Conservation (phyloP, 2,113 vertebrate species). For the Prionailurus bengalensis region DNA sequence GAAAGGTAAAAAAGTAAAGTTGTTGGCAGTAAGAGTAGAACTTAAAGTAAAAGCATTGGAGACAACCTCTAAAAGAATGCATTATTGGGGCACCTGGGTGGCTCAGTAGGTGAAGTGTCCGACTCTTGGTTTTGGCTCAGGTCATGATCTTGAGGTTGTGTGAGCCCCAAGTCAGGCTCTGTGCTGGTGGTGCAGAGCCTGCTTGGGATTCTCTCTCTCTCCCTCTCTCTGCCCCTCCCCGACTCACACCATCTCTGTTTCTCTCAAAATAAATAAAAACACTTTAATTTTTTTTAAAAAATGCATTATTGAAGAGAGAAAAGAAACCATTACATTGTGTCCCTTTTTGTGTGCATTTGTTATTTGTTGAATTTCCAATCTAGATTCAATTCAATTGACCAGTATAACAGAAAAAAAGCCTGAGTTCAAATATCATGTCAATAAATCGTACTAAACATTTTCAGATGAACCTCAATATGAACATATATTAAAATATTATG, state of each 20-base stretch:
- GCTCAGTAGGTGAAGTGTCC: no score
- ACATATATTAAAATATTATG: neutral
- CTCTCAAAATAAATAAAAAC: no score
- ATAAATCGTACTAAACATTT: slow-evolving; percentile 39
- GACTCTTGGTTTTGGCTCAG: no score
- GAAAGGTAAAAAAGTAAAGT: neutral
- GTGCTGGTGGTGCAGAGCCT: no score
- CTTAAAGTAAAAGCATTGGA: neutral
- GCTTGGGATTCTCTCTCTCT: no score
- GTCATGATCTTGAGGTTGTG: no score
- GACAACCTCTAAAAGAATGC: neutral
- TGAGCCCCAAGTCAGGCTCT: no score
- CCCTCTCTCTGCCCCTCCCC: no score
- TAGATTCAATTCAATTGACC: neutral
- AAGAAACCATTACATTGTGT: neutral
- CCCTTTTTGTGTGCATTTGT: neutral
- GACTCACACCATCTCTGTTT: no score
- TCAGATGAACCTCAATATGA: neutral
- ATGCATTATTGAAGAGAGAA: neutral
- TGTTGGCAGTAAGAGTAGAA: neutral
- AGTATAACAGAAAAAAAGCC: neutral
- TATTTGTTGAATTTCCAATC: neutral
- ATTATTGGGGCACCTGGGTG: neutral
- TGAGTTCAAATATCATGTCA: neutral
- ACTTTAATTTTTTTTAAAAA: neutral